Evolutionary conservation across 2,888 invertebrate species (phyloP).

Genomic region (Heliconius cydno): DNA sequence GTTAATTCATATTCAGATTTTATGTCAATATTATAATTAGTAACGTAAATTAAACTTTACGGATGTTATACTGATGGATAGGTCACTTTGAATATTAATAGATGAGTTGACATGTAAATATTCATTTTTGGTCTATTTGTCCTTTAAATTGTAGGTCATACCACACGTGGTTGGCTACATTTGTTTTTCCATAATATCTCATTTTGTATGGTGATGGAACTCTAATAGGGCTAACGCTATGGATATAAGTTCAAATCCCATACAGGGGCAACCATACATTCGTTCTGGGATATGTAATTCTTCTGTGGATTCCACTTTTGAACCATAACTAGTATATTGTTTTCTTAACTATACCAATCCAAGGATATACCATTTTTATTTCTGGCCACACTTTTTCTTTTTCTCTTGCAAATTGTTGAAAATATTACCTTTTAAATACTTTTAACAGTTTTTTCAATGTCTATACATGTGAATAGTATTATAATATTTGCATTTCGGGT

Average conservation of each 20-base stretch:
- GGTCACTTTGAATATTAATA: conserved; percentile 47
- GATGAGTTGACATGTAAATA: conserved; percentile 47
- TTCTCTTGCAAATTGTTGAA: too few species aligned
- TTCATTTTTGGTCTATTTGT: conserved; percentile 49
- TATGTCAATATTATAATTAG: conserved; percentile 23
- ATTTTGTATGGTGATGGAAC: background rate
- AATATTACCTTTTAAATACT: too few species aligned
- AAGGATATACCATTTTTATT: too few species aligned
- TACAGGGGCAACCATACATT: background rate
- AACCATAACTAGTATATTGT: background rate
- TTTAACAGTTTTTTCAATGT: too few species aligned
- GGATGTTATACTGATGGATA: conserved; percentile 40
- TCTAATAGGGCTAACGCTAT: background rate
- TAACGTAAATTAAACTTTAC: conserved; percentile 33
- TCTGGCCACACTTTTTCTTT: too few species aligned
- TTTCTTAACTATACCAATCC: background rate
- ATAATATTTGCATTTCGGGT: background rate
- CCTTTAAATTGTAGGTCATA: conserved; percentile 52
- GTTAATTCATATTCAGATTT: conserved; percentile 13
- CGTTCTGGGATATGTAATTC: background rate
- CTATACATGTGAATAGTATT: too few species aligned
- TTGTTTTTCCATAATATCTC: background rate
- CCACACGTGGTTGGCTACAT: background rate
- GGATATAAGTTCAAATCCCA: background rate
- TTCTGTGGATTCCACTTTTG: background rate